A percentile compares a stretch with the other conserved stretches of the same genome.
Evolutionary conservation across 2,888 invertebrate species (phyloP).

Genomic region (Ashinkailepas kermadecensis): DNA sequence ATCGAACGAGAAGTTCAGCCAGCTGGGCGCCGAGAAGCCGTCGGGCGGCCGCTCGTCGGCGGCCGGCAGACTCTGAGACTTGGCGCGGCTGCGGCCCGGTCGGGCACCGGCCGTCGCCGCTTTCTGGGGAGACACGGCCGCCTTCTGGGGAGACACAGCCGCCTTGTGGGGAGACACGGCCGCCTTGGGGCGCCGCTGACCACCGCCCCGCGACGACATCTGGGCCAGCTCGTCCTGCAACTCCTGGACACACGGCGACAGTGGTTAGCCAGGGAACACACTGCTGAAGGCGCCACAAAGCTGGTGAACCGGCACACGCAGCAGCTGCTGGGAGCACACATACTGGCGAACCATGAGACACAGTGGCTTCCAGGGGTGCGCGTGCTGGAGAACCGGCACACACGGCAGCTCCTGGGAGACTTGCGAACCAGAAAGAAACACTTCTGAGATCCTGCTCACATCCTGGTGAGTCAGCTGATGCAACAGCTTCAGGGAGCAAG

Average conservation of each 20-base stretch:
- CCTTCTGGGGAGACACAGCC: not conserved
- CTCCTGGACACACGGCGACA: slow-evolving; percentile 70
- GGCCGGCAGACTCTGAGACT: not conserved
- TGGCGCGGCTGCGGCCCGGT: not conserved
- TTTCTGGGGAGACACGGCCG: not conserved
- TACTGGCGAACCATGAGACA: no score
- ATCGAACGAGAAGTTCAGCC: not conserved
- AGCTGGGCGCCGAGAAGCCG: slow-evolving; percentile 14
- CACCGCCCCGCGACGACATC: not conserved
- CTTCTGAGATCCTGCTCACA: no score
- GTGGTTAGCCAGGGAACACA: no score
- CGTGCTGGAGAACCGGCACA: no score
- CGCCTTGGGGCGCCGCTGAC: not conserved
- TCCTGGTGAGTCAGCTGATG: no score
- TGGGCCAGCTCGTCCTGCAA: slow-evolving; percentile 29
- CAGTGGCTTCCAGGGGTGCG: no score
- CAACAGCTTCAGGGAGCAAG: no score
- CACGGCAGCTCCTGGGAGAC: no score
- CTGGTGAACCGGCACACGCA: no score
- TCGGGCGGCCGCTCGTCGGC: not conserved
- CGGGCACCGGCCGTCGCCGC: not conserved
- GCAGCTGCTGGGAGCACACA: no score
- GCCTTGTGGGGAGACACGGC: not conserved
- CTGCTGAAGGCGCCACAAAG: no score
- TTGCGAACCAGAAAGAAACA: no score